Conservation (phyloP, 2,797 vertebrate species). For the Psittacula derbiana region DNA sequence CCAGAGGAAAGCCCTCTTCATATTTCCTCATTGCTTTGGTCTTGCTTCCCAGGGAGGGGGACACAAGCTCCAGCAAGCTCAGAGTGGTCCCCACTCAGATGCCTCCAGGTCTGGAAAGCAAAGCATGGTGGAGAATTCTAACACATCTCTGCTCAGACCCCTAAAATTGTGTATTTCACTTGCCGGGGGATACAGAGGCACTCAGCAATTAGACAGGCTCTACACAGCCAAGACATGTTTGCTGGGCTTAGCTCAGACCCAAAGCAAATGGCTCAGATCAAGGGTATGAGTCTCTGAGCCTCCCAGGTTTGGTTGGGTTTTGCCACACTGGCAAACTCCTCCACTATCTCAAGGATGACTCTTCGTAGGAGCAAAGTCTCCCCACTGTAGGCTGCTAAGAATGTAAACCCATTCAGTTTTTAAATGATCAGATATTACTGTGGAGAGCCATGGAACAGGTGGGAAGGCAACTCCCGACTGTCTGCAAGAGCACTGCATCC, state of each 20-base stretch:
- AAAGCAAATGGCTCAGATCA: background rate
- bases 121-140: background rate
- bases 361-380: fast-evolving
- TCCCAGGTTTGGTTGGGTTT: background rate
- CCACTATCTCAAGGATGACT: background rate
- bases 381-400: background rate
- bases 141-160: background rate
- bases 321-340: background rate
- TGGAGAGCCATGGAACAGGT: background rate
- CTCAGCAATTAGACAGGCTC: background rate
- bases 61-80: background rate
- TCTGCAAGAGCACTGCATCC: background rate
- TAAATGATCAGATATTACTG: background rate
- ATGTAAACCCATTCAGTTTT: background rate
- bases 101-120: background rate
- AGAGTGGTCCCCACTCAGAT: background rate
- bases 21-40: fast-evolving
- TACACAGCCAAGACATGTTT: background rate
- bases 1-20: fast-evolving
- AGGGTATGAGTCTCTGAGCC: fast-evolving
- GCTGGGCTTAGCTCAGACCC: background rate
- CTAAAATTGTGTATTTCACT: background rate
- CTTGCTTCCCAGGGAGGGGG: background rate
- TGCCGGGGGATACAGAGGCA: background rate
- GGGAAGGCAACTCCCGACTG: background rate